Evolutionary conservation across 2,797 vertebrate genomes (phyloP).

Genomic region (Nasua narica): DNA sequence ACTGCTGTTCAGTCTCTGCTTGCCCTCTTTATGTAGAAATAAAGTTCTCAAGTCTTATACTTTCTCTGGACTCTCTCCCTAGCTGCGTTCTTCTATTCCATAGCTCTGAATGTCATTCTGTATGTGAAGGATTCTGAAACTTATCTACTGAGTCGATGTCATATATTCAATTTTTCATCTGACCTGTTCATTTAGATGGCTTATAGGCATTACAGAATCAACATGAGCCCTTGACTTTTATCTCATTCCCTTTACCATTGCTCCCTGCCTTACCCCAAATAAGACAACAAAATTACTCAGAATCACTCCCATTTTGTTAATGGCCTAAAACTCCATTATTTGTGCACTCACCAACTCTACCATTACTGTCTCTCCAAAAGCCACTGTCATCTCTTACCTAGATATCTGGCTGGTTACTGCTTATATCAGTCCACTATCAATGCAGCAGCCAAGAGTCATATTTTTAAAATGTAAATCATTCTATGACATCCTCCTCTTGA

Average conservation of each 20-base stretch:
- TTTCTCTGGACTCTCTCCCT: neutral
- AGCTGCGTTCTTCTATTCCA: neutral
- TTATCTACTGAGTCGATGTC: neutral
- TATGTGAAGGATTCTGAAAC: neutral
- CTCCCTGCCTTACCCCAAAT: neutral
- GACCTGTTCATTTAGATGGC: neutral
- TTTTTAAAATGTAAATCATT: slow-evolving; percentile 18
- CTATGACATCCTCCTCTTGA: slow-evolving; percentile 13
- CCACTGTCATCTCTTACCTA: neutral
- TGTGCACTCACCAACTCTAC: neutral
- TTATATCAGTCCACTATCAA: neutral
- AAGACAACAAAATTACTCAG: neutral
- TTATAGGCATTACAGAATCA: neutral
- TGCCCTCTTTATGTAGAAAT: neutral
- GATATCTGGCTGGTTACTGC: neutral
- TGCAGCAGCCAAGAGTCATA: neutral
- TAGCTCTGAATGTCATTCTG: neutral
- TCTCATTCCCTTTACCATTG: neutral
- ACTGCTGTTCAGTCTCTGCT: neutral
- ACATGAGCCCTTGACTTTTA: neutral
- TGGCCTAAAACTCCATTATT: neutral
- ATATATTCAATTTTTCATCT: neutral
- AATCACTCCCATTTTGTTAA: neutral
- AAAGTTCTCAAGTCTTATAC: neutral
- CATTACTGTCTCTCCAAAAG: neutral